Evolutionary conservation across 2,888 invertebrate genomes (phyloP), one percentile per base, ranked within the genome.

Genomic region (Campoletis raptor): DNA sequence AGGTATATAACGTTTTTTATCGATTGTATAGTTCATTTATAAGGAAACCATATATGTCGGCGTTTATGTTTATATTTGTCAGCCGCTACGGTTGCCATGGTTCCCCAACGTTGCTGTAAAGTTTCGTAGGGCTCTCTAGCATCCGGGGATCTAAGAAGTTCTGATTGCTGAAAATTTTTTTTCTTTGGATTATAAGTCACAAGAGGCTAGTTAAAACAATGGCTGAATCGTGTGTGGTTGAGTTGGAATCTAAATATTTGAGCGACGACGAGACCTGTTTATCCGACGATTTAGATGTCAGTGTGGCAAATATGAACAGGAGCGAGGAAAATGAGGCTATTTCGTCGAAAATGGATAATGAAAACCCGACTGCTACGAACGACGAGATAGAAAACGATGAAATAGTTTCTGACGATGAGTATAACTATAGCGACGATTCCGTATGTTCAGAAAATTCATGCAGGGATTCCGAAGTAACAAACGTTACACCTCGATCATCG

Each of bases 351-450:
- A 88, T 87, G 0, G 86, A 89, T 0, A 89, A 91, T 15, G 76
- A 61, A 77, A 86, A 61, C 83, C 89, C 40, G 45, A 15, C 54
- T 6, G 73, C 30, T 0, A 45, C 36, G 10, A 77, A 66, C 30
- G 70, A 67, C 69, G 83, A 84, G 15, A 48, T 9, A 30, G 10
- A 61, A 12, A 70, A 76, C 21, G 54, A 21, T 30, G 84, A 85
- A 36, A 83, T 89, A 40, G 42, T 36, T 0, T 54, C 45, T 30
- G 91, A 92, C 45, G 83, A 89, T 12, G 91, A 93, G 86, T 91
- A 91, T 40, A 87, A 89, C 30, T 93, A 93, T 42, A 89, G 87
- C 37, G 90, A 88, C 9, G 93, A 93, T 8, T 92, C 92, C 2
- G 89, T 92, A 66, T 91, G 88, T 73, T 92, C 92, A 0, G 91